Evolutionary conservation across 2,797 vertebrate species (phyloP).

Genomic region (Vultur gryphus): DNA sequence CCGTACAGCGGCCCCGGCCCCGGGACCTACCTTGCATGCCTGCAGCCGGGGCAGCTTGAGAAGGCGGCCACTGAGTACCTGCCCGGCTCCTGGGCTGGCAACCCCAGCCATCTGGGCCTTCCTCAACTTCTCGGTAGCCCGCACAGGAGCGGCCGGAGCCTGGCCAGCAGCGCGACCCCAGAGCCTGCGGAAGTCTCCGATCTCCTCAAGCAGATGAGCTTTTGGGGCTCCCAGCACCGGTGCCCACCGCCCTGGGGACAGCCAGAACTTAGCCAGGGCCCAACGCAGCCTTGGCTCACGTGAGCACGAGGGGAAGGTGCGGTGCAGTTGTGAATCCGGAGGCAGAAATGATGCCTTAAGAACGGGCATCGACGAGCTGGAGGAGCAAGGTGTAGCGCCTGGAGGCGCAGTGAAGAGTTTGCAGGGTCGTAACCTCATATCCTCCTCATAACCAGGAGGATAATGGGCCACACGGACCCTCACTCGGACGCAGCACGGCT

Average conservation of each 20-base stretch:
- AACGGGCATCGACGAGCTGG: neutral
- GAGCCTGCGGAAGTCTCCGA: neutral
- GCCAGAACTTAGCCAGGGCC: neutral
- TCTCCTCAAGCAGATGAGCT: neutral
- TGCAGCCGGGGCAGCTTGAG: neutral
- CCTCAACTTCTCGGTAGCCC: neutral
- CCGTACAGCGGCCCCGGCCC: neutral
- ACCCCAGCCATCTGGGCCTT: neutral
- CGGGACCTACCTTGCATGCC: neutral
- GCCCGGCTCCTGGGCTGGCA: too few species aligned
- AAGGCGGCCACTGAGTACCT: neutral
- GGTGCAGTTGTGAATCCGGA: neutral
- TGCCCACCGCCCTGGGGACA: neutral
- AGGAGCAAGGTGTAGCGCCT: neutral
- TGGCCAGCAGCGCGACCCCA: rapidly evolving
- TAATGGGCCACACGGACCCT: neutral
- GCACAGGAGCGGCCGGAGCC: neutral
- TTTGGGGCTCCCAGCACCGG: neutral
- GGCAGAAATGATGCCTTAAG: neutral
- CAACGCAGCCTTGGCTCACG: neutral
- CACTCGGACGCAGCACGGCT: neutral
- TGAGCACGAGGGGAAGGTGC: neutral
- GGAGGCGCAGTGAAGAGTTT: neutral
- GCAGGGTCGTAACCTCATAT: neutral
- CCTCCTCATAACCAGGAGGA: neutral